A percentile compares a stretch with the other conserved stretches of the same genome.
phyloP scores from a whole-genome alignment of 2,113 vertebrate species.

The Sardina pilchardus region DNA sequence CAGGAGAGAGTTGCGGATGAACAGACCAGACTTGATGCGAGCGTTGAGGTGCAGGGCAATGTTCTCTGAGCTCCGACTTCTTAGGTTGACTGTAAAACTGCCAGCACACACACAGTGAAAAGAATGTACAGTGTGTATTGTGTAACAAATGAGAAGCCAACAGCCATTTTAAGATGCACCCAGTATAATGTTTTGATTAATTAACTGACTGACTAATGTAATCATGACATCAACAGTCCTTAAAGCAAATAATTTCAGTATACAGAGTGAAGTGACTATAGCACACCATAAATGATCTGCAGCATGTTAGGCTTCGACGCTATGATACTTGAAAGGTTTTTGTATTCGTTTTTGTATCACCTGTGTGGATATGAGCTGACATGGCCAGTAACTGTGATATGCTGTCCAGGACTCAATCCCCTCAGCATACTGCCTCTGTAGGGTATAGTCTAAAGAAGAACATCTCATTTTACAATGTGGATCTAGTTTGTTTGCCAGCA shows the following conservation, averaged over 20 bases:
- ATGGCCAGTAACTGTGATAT: conserved; percentile 86
- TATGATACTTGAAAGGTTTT: no score
- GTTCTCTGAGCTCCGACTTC: conserved; percentile 77
- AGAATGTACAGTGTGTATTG: not conserved
- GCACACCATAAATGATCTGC: not conserved
- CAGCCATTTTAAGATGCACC: not conserved
- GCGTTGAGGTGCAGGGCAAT: conserved; percentile 91
- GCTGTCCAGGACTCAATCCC: conserved; percentile 78
- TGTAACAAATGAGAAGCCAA: not conserved
- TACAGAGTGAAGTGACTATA: not conserved
- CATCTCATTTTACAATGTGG: not conserved
- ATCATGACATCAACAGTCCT: no score
- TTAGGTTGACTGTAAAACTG: conserved; percentile 81
- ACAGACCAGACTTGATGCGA: conserved; percentile 77
- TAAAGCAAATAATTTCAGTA: no score
- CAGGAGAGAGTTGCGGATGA: conserved; percentile 92
- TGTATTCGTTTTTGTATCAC: conserved; percentile 58
- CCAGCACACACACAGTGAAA: conserved; percentile 17
- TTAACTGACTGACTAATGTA: no score
- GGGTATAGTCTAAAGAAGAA: conserved; percentile 79
- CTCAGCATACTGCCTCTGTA: conserved; percentile 78
- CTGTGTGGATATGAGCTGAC: conserved; percentile 81
- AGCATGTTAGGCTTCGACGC: no score
- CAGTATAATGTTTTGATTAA: no score
- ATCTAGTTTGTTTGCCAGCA: not conserved